Evolutionary conservation across 2,888 invertebrate genomes (phyloP), one percentile per base, ranked within the genome.

Genomic region (Aleiodes alternator): DNA sequence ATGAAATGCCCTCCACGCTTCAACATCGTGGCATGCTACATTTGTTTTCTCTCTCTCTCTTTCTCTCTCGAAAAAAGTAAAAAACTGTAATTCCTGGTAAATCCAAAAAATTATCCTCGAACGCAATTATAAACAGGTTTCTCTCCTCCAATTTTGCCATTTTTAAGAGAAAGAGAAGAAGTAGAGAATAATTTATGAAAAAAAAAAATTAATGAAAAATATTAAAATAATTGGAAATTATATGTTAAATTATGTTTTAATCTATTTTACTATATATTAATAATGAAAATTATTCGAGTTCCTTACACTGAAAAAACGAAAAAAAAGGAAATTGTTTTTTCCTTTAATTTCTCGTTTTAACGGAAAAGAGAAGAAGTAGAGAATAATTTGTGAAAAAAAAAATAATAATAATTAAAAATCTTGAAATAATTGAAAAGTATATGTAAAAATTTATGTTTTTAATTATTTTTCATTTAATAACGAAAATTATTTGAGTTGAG

Each of bases 61-160:
- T 31, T 34, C 34, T 34, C 34, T 59, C 61, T 34, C 34, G 6
- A 34, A 43, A 43, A 43, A 43, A 43, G 3, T 7, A 43, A 43
- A 43, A 9, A 48, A 64, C 23, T 12, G 23, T 59, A 31, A 38
- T 64, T 64, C 64, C 48, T 43, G 43, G 64, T 48, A 64, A 64
- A 64, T 23, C 48, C 43, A 43, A 64, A 43, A 55, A 64, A 64
- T 64, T 48, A 43, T 4, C 61, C 38, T 14, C 14, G 16, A 8
- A 7, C 8, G 16, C 48, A 64, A 64, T 64, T 64, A 64, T 23
- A 43, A 64, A 64, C 64, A 23, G 64, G 64, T 64, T 64, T 56
- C 8, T 16, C 64, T 48, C 38, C 9, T 16, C 64, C 6, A 34
- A 34, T 34, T 61, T 38, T 16, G 14, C 55, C 16, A 23, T 23